Percentiles rank a stretch among this genome's conserved stretches.
phyloP scores from a whole-genome alignment of 1,140 invertebrate species.

The Pachypeltis micranthus region DNA sequence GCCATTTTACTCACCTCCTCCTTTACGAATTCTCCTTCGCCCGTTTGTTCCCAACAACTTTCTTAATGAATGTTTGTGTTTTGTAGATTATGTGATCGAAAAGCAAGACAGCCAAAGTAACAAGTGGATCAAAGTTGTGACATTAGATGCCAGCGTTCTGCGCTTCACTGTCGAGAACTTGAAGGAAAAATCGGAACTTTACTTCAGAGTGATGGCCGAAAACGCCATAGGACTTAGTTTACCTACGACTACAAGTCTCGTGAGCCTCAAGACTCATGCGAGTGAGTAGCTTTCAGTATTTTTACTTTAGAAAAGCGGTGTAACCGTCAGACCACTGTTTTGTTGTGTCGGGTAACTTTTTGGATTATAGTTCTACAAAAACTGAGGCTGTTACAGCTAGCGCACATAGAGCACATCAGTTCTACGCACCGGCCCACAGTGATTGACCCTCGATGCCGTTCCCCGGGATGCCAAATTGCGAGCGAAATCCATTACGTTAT shows the following conservation, averaged over 20 bases:
- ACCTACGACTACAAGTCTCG: conserved; percentile 61
- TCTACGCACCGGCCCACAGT: no score
- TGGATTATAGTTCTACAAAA: no score
- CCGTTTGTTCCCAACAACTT: no score
- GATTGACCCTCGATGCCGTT: no score
- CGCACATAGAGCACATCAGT: no score
- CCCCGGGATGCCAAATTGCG: no score
- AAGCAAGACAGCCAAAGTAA: conserved; percentile 59
- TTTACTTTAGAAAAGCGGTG: not conserved
- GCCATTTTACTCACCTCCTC: no score
- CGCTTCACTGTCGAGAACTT: conserved; percentile 75
- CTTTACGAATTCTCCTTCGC: no score
- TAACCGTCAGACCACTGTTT: not conserved
- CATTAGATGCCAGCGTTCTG: conserved; percentile 60
- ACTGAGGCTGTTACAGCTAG: no score
- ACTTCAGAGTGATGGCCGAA: conserved; percentile 85
- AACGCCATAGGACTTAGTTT: conserved; percentile 75
- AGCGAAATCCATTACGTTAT: no score
- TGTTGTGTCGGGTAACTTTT: not conserved
- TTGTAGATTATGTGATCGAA: conserved; percentile 81
- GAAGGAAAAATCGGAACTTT: conserved; percentile 75
- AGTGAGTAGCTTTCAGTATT: conserved; percentile 55
- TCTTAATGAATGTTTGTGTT: no score
- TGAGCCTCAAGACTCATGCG: conserved; percentile 84
- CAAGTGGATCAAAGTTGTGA: conserved; percentile 82